These are phyloP conservation scores for Mallotus villosus DNA, from an alignment of 2,797 vertebrate species.

Conservation along the genomic window DNA sequence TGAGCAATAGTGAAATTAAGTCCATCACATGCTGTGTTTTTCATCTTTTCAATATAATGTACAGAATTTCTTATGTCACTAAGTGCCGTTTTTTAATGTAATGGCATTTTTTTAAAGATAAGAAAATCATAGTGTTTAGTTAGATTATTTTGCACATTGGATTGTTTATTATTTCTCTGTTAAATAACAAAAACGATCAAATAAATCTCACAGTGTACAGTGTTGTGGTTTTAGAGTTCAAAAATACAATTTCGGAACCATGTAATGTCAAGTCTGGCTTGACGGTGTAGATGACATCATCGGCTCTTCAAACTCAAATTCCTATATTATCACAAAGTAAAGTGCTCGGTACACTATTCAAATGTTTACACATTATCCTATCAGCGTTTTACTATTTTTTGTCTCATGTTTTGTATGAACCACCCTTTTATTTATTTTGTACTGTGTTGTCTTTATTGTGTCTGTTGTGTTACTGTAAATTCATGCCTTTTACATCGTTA, in stretches of 20 bases:
- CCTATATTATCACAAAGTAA: slow-evolving; percentile 20
- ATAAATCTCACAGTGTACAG: slow-evolving; percentile 36
- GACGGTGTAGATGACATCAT: neutral
- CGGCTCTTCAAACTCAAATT: slow-evolving; percentile 6
- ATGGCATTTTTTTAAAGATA: slow-evolving; percentile 54
- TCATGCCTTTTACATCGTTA: slow-evolving; percentile 88
- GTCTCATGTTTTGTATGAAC: slow-evolving; percentile 72
- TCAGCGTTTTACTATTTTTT: slow-evolving; percentile 82
- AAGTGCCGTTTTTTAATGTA: slow-evolving; percentile 70
- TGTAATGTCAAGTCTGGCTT: no score
- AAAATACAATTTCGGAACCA: slow-evolving; percentile 30
- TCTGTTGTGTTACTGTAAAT: slow-evolving; percentile 90
- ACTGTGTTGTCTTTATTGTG: slow-evolving; percentile 49
- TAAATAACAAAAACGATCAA: slow-evolving; percentile 35
- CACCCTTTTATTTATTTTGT: slow-evolving; percentile 71
- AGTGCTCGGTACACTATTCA: slow-evolving; percentile 77
- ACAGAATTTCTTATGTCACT: slow-evolving; percentile 62
- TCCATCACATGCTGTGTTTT: slow-evolving; percentile 46
- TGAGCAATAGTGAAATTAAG: slow-evolving; percentile 69
- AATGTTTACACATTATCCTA: slow-evolving; percentile 79
- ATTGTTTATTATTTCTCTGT: slow-evolving; percentile 40
- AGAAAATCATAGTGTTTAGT: slow-evolving; percentile 46
- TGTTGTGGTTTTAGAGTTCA: slow-evolving; percentile 26
- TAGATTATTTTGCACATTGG: slow-evolving; percentile 70
- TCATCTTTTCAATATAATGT: slow-evolving; percentile 52